Conservation (phyloP, 1,140 invertebrate species). For the Kradibia gibbosae region DNA sequence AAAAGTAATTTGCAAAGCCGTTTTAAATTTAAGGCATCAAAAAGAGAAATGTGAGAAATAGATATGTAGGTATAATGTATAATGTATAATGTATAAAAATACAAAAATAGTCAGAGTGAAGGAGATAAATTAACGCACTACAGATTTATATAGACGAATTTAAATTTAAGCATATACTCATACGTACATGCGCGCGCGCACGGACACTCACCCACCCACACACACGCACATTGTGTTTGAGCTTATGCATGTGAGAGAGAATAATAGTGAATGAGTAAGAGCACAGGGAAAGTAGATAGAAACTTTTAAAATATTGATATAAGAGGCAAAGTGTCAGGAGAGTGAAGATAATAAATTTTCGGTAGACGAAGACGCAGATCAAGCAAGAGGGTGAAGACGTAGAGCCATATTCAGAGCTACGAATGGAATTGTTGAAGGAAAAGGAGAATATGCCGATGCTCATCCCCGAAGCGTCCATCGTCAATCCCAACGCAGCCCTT, state of each 20-base stretch:
- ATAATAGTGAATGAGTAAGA: too few relatives aligned
- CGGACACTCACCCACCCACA: too few relatives aligned
- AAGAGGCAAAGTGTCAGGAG: neutral
- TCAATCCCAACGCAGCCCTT: conserved; percentile 71
- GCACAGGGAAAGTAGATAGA: too few relatives aligned
- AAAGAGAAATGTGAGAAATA: neutral
- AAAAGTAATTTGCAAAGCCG: neutral
- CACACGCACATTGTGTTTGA: too few relatives aligned
- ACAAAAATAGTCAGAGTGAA: too few relatives aligned
- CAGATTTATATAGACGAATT: too few relatives aligned
- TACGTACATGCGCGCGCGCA: too few relatives aligned
- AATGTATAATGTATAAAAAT: too few relatives aligned
- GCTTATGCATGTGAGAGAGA: too few relatives aligned
- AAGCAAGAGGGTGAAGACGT: conserved; percentile 45
- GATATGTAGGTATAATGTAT: neutral
- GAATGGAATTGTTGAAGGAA: conserved; percentile 61
- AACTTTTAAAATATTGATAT: neutral
- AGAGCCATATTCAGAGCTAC: conserved; percentile 57
- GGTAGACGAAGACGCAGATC: conserved; percentile 19
- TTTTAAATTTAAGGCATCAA: neutral
- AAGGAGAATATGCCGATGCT: conserved; percentile 67
- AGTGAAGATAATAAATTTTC: neutral
- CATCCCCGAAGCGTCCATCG: conserved; percentile 70
- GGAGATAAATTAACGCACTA: too few relatives aligned
- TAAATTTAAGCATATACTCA: too few relatives aligned